phyloP scores from a whole-genome alignment of 2,888 invertebrate genomes.

The Drosophila sordidapex region DNA sequence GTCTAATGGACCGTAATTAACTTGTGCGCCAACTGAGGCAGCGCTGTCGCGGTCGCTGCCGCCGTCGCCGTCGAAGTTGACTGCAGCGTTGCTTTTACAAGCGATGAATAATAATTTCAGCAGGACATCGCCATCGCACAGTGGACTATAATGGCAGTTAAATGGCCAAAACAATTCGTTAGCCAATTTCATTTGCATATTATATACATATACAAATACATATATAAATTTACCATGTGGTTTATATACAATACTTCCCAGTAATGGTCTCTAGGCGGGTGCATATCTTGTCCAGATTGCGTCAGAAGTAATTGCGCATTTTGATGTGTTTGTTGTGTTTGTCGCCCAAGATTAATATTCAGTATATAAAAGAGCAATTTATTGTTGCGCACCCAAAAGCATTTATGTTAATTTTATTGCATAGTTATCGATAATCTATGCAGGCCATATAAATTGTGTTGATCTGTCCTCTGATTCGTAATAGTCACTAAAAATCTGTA shows the following conservation, averaged over 20 bases:
- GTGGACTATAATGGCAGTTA: slow-evolving; percentile 70
- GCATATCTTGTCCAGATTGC: slow-evolving; percentile 46
- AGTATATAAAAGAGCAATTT: slow-evolving; percentile 36
- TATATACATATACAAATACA: slow-evolving; percentile 16
- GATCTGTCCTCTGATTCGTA: background rate
- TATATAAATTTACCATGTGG: slow-evolving; percentile 17
- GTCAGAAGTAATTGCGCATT: slow-evolving; percentile 50
- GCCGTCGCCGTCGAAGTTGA: slow-evolving; percentile 19
- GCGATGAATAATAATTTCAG: slow-evolving; percentile 79
- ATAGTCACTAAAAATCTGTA: background rate
- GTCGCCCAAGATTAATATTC: slow-evolving; percentile 16
- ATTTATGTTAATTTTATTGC: slow-evolving; percentile 36
- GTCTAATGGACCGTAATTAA: slow-evolving; percentile 81
- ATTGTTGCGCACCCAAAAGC: slow-evolving; percentile 6
- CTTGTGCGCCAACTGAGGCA: slow-evolving; percentile 69
- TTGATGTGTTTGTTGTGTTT: slow-evolving; percentile 9
- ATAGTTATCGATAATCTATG: slow-evolving; percentile 32
- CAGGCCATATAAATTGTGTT: background rate
- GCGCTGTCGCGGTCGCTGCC: slow-evolving; percentile 28
- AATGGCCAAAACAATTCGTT: slow-evolving; percentile 70
- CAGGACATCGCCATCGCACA: slow-evolving; percentile 55
- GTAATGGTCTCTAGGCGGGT: background rate
- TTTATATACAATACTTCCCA: slow-evolving; percentile 5
- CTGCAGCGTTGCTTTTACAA: slow-evolving; percentile 56
- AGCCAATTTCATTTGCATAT: slow-evolving; percentile 58